phyloP scores from a whole-genome alignment of 2,797 vertebrate species.

The Poeciliopsis paucimaculata region DNA sequence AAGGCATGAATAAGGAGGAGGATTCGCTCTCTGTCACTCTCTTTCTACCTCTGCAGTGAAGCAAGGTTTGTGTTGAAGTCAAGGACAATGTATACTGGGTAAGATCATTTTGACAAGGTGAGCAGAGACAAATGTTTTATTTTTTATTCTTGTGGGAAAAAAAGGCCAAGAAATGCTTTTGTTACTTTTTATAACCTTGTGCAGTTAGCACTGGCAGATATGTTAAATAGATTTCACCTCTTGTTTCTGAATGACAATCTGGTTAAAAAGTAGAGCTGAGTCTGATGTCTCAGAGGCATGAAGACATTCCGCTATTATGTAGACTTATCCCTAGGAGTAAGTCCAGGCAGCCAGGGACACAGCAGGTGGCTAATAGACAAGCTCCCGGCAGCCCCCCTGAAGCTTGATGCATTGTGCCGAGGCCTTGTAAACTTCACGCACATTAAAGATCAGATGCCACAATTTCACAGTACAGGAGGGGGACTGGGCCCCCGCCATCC shows the following conservation, averaged over 20 bases:
- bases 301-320: slow-evolving; percentile 70
- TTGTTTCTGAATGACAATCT: slow-evolving; percentile 64
- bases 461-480: slow-evolving; percentile 84
- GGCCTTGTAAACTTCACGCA: slow-evolving; percentile 84
- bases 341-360: slow-evolving; percentile 72
- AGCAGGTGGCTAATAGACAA: slow-evolving; percentile 80
- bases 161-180: slow-evolving; percentile 13
- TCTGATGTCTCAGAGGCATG: slow-evolving; percentile 59
- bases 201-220: slow-evolving; percentile 12
- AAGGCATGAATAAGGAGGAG: slow-evolving; percentile 69
- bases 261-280: slow-evolving; percentile 36
- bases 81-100: slow-evolving; percentile 57
- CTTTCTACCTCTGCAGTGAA: slow-evolving; percentile 34
- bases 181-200: slow-evolving; percentile 11
- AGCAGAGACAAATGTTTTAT: slow-evolving; percentile 34
- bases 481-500: slow-evolving; percentile 55
- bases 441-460: slow-evolving; percentile 86
- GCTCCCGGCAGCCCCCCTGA: slow-evolving; percentile 71
- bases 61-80: slow-evolving; percentile 65
- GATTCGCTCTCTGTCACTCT: slow-evolving; percentile 42
- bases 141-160: background rate
- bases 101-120: slow-evolving; percentile 53
- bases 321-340: slow-evolving; percentile 73
- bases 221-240: slow-evolving; percentile 9
- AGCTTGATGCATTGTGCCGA: slow-evolving; percentile 80